Percentiles rank a stretch among this genome's conserved stretches.
Evolutionary conservation across 2,797 vertebrate genomes (phyloP).

Genomic region (Onychomys arenicola): DNA sequence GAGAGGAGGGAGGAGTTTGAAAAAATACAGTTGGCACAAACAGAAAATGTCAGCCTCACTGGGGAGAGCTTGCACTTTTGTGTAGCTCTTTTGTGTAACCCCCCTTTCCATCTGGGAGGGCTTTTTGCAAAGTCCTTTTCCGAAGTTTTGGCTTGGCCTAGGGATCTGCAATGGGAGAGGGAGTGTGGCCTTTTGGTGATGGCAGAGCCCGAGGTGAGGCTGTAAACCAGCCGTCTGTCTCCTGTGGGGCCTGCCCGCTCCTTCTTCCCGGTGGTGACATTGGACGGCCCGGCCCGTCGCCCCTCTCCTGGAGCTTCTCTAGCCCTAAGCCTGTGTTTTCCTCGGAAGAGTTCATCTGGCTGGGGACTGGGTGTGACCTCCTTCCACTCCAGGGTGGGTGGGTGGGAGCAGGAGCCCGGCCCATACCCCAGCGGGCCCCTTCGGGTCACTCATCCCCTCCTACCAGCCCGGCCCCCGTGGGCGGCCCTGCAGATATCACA

Average conservation of each 20-base stretch:
- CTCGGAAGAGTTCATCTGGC: neutral
- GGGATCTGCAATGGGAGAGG: neutral
- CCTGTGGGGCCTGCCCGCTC: no score
- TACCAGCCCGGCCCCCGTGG: accelerated
- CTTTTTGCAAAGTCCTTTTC: neutral
- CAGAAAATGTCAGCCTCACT: neutral
- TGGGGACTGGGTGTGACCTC: neutral
- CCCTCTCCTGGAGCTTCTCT: neutral
- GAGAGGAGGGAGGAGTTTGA: neutral
- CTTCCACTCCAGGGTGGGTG: neutral
- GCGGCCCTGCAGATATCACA: neutral
- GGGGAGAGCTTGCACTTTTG: neutral
- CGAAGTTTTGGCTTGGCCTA: constrained; percentile 36
- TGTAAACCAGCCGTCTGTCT: neutral
- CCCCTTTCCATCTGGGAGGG: neutral
- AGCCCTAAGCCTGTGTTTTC: neutral
- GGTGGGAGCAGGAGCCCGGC: neutral
- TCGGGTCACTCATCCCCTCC: neutral
- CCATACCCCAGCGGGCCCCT: neutral
- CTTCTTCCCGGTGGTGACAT: neutral
- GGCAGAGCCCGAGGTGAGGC: neutral
- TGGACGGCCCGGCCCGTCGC: accelerated
- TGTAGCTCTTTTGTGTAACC: no score
- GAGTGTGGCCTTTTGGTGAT: neutral
- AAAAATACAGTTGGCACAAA: neutral